These are phyloP conservation scores for Otolemur crassicaudatus DNA, from an alignment of 2,797 vertebrate genomes.

Conservation along the genomic window DNA sequence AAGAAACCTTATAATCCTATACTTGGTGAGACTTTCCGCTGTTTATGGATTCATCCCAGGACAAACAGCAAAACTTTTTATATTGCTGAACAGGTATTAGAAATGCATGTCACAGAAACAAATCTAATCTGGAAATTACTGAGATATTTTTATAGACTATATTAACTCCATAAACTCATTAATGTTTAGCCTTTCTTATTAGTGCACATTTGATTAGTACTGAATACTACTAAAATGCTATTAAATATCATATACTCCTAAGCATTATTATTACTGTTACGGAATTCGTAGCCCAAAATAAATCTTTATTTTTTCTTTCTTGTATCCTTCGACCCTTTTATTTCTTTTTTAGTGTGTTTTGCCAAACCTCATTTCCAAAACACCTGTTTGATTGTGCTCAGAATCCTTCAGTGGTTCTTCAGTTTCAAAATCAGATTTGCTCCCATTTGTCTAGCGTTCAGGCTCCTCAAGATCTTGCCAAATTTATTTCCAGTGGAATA, in stretches of 20 bases:
- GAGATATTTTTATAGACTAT: conserved; percentile 53
- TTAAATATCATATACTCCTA: background rate
- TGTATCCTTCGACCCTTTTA: accelerated
- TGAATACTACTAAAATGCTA: background rate
- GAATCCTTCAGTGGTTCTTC: conserved; percentile 12
- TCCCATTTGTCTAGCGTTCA: conserved; percentile 11
- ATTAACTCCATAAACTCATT: conserved; percentile 31
- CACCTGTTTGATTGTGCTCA: background rate
- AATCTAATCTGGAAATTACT: conserved; percentile 11
- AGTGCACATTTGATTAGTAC: background rate
- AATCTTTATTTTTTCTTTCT: background rate
- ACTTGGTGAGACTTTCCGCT: conserved; percentile 97
- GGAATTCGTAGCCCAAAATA: conserved; percentile 35
- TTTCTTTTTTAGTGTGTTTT: background rate
- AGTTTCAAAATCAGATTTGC: conserved; percentile 6
- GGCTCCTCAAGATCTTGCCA: background rate
- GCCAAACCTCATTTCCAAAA: background rate
- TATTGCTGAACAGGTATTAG: conserved; percentile 96
- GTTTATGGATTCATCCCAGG: conserved; percentile 97
- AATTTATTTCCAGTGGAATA: conserved; percentile 17
- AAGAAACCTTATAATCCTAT: conserved; percentile 99
- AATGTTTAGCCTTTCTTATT: background rate
- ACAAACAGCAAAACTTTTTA: conserved; percentile 99
- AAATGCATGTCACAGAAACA: conserved; percentile 34
- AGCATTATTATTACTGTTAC: background rate